phyloP scores from a whole-genome alignment of 2,888 invertebrate genomes.

The Aphidius colemani region DNA sequence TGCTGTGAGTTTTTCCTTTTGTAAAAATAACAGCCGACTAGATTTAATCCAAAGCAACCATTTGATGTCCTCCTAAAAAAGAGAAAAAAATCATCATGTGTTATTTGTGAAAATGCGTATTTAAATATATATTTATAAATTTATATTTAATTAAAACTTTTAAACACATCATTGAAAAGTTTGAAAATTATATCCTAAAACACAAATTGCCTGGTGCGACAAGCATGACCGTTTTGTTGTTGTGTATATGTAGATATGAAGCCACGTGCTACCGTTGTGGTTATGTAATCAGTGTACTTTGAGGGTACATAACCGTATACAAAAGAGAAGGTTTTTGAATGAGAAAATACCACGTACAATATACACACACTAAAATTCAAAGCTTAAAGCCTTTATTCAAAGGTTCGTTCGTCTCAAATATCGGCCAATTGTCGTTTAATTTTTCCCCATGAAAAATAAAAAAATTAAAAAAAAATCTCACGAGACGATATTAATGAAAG shows the following conservation, averaged over 20 bases:
- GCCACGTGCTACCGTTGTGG: constrained; percentile 56
- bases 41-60: too few relatives aligned
- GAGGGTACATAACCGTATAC: constrained; percentile 14
- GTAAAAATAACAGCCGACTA: too few relatives aligned
- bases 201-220: constrained; percentile 58
- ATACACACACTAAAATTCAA: constrained; percentile 15
- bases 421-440: not conserved
- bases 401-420: constrained; percentile 9
- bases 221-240: constrained; percentile 49
- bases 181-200: constrained; percentile 41
- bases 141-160: too few relatives aligned
- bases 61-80: constrained; percentile 9
- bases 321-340: constrained; percentile 41
- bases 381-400: constrained; percentile 30
- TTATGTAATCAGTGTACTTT: constrained; percentile 56
- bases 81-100: not conserved
- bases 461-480: too few relatives aligned
- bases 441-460: too few relatives aligned
- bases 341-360: constrained; percentile 22
- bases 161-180: too few relatives aligned
- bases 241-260: constrained; percentile 42
- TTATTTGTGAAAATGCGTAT: not conserved
- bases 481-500: too few relatives aligned
- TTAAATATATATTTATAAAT: not conserved
- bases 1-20: too few relatives aligned